These are phyloP conservation scores for Sycophaga agraensis DNA, from an alignment of 1,140 invertebrate genomes.

Conservation along the genomic window DNA sequence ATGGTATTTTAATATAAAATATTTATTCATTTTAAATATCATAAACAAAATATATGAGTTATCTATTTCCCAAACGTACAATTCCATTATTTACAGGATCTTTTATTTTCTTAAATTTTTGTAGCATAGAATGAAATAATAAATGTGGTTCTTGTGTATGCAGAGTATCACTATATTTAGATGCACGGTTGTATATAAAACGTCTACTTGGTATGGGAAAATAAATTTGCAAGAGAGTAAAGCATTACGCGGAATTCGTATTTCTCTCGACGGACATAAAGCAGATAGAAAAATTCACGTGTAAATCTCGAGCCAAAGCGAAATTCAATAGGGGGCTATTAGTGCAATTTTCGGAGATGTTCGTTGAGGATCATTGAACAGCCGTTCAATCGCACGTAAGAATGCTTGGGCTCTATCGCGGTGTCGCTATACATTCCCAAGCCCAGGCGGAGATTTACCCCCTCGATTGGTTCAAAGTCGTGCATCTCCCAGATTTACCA, in stretches of 20 bases:
- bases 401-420: background rate
- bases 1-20: too few species aligned
- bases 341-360: constrained; percentile 2
- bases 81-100: too few species aligned
- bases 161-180: too few species aligned
- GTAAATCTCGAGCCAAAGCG: background rate
- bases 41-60: too few species aligned
- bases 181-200: too few species aligned
- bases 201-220: background rate
- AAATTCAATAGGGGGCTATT: constrained; percentile 1
- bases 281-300: background rate
- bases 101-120: too few species aligned
- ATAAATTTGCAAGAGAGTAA: background rate
- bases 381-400: background rate
- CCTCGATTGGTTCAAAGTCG: background rate
- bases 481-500: background rate
- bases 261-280: too few species aligned
- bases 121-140: background rate
- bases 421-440: too few species aligned
- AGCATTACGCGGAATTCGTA: background rate
- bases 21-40: too few species aligned
- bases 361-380: background rate
- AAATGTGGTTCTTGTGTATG: background rate
- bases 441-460: constrained; percentile 1
- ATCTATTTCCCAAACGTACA: too few species aligned